phyloP scores from a whole-genome alignment of 2,113 vertebrate species.

The Microtus pennsylvanicus region DNA sequence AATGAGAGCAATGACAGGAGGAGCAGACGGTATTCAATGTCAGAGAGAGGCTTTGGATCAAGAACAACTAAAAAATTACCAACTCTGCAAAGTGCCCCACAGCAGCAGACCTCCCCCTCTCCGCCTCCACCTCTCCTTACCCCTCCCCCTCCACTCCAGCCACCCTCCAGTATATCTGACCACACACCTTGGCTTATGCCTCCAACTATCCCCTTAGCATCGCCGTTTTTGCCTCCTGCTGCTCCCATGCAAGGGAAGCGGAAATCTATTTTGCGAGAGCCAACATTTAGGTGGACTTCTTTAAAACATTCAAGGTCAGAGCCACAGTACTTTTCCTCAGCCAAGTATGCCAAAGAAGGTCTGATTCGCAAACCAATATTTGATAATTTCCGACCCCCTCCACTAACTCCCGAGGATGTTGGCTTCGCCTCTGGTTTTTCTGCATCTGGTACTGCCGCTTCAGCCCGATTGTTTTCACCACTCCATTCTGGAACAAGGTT shows the following conservation, averaged over 20 bases:
- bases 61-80: slow-evolving; percentile 92
- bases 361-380: slow-evolving; percentile 98
- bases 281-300: slow-evolving; percentile 97
- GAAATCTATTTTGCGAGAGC: slow-evolving; percentile 96
- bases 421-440: slow-evolving; percentile 92
- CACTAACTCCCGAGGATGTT: slow-evolving; percentile 96
- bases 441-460: slow-evolving; percentile 84
- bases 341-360: slow-evolving; percentile 99
- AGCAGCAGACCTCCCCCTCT: slow-evolving; percentile 94
- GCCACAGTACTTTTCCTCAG: slow-evolving; percentile 97
- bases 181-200: slow-evolving; percentile 96
- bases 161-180: slow-evolving; percentile 89
- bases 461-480: slow-evolving; percentile 92
- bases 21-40: slow-evolving; percentile 90
- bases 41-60: slow-evolving; percentile 88
- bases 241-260: slow-evolving; percentile 94
- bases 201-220: slow-evolving; percentile 90
- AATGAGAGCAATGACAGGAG: slow-evolving; percentile 85
- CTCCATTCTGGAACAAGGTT: slow-evolving; percentile 93
- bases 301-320: slow-evolving; percentile 92
- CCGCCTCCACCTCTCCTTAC: slow-evolving; percentile 94
- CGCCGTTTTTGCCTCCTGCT: slow-evolving; percentile 91
- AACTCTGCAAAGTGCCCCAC: slow-evolving; percentile 87
- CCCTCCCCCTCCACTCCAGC: slow-evolving; percentile 90
- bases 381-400: slow-evolving; percentile 98